Evolutionary conservation across 2,797 vertebrate species (phyloP), one percentile per base, ranked within the genome.

Genomic region (Lepus townsendii): DNA sequence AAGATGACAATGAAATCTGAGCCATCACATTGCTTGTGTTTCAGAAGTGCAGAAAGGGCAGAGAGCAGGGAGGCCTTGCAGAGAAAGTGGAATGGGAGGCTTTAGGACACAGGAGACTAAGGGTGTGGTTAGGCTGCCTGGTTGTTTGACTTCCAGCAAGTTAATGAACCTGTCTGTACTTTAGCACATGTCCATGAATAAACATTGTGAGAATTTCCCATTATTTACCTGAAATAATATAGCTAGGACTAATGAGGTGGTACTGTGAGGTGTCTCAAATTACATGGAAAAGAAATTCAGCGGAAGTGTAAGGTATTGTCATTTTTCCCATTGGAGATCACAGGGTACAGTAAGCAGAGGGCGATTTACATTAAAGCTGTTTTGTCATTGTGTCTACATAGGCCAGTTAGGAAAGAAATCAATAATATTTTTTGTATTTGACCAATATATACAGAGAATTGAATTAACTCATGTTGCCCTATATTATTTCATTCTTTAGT

Each of bases 331-430:
- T 9, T 79, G 69, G 83, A 71, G 62, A 69, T 91, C 32, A 82
- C 80, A 91, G 20, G 82, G 20, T 77, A 85, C n/a, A 83, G 24
- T 10, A 79, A 77, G 52, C 75, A 85, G 38, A 83, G 7, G 3
- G 4, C 77, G 52, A 57, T 77, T 89, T 95, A 72, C 1, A 73
- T 76, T 72, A 47, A 94, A 92, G 10, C 14, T 83, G 52, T 30
- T 79, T 84, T 47, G 88, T 93, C 83, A 90, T 63, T 95, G 57
- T 92, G 90, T 50, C 83, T 91, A 73, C 47, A 63, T 83, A 80
- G 83, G 35, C 65, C 84, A 89, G 17, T 95, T 92, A 94, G 72
- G 82, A 93, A 5, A 96, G 42, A 96, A 90, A 79, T 95, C 72
- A 90, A 91, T 52, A 83, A 27, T 82, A 52, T 91, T 76, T 47